Evolutionary conservation across 2,888 invertebrate species (phyloP).

Genomic region (Drosophila fulvimacula): DNA sequence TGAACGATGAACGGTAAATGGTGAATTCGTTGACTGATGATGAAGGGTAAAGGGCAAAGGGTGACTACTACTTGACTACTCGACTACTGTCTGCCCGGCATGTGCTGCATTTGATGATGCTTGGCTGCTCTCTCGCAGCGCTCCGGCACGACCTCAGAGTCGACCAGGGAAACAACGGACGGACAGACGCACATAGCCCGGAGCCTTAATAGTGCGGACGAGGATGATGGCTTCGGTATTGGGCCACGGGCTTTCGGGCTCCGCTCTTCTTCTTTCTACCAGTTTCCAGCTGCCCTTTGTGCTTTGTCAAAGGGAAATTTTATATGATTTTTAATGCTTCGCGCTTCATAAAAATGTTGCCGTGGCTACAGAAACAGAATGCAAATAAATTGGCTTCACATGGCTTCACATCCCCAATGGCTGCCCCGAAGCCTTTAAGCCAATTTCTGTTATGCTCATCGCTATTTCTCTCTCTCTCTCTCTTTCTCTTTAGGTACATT

Average conservation of each 20-base stretch:
- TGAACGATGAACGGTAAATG: conserved; percentile 21
- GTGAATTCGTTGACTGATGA: conserved; percentile 1
- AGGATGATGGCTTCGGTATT: conserved; percentile 30
- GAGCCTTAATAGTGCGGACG: conserved; percentile 66
- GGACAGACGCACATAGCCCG: conserved; percentile 52
- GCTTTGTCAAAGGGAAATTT: conserved; percentile 69
- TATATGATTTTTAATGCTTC: conserved; percentile 75
- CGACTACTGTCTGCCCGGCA: conserved; percentile 39
- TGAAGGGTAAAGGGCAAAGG: conserved; percentile 32
- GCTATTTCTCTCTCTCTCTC: conserved; percentile 9
- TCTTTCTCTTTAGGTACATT: neutral
- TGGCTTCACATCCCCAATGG: conserved; percentile 50
- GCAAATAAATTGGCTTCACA: conserved; percentile 63
- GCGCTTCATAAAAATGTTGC: conserved; percentile 74
- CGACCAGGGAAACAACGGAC: conserved; percentile 3
- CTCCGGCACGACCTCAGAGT: conserved; percentile 1
- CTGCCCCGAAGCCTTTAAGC: conserved; percentile 63
- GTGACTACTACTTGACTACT: conserved; percentile 26
- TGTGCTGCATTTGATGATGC: conserved; percentile 66
- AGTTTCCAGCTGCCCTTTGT: conserved; percentile 50
- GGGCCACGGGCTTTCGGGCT: conserved; percentile 8
- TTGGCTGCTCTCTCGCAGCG: conserved; percentile 24
- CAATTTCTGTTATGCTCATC: conserved; percentile 60
- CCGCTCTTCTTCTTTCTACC: neutral
- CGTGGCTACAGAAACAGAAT: conserved; percentile 50